These are phyloP conservation scores for Lomographa bimaculata DNA, from an alignment of 2,888 invertebrate species.

Conservation along the genomic window DNA sequence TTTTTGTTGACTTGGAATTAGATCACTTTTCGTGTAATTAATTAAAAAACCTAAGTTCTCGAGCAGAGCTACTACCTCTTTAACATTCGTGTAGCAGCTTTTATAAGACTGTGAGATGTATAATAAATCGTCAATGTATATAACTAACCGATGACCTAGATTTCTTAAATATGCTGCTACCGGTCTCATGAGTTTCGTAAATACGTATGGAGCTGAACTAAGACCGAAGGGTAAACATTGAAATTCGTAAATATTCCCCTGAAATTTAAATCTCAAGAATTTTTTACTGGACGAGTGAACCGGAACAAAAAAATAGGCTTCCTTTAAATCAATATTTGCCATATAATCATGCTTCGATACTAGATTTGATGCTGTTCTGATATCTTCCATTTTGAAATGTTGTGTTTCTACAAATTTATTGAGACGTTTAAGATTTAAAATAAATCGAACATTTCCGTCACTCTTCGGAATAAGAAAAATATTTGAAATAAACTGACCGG, in stretches of 20 bases:
- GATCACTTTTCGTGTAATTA: constrained; percentile 3
- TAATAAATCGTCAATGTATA: constrained; percentile 11
- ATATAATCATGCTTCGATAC: neutral
- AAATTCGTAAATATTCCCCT: neutral
- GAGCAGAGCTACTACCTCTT: too few species aligned
- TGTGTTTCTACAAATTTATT: neutral
- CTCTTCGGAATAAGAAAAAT: constrained; percentile 2
- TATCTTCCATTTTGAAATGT: constrained; percentile 4
- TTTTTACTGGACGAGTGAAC: neutral
- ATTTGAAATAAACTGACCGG: neutral
- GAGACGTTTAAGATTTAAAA: neutral
- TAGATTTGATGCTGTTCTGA: neutral
- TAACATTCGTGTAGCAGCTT: neutral
- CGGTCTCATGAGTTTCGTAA: neutral
- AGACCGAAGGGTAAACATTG: neutral
- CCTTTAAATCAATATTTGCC: constrained; percentile 1
- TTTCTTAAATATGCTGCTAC: neutral
- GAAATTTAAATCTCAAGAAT: constrained; percentile 1
- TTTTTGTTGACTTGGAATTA: neutral
- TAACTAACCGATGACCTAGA: constrained; percentile 2
- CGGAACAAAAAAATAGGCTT: too few species aligned
- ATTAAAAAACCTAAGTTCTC: constrained; percentile 8
- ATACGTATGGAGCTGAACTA: neutral
- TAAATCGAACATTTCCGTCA: neutral
- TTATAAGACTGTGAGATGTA: neutral